These are phyloP conservation scores for Pycnonotus jocosus DNA, from an alignment of 2,113 vertebrate species.

Conservation along the genomic window DNA sequence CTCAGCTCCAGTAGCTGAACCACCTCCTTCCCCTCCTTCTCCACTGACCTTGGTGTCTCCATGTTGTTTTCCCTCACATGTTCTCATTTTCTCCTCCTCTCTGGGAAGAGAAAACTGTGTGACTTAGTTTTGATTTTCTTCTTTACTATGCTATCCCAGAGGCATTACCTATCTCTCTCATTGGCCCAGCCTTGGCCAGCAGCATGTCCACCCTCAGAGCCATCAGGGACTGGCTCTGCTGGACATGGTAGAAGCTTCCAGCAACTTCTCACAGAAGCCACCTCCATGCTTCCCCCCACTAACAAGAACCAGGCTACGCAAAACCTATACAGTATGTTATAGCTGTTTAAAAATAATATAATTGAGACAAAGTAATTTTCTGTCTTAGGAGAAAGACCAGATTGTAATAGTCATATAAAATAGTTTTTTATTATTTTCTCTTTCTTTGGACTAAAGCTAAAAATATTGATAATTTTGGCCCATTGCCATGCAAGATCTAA, in stretches of 20 bases:
- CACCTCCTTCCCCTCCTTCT: background rate
- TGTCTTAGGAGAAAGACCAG: background rate
- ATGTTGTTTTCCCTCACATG: background rate
- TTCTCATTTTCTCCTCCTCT: background rate
- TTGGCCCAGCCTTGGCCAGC: background rate
- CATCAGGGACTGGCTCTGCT: background rate
- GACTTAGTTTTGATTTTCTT: background rate
- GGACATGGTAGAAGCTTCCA: background rate
- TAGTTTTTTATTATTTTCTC: background rate
- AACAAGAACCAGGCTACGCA: background rate
- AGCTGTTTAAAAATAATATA: background rate
- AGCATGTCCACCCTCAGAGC: background rate
- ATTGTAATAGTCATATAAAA: background rate
- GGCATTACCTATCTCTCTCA: background rate
- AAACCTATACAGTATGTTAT: background rate
- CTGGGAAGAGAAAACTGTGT: background rate
- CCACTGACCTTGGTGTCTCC: background rate
- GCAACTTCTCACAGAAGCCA: background rate
- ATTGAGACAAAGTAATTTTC: background rate
- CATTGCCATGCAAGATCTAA: background rate
- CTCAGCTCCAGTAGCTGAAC: accelerated
- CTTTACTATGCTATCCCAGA: background rate
- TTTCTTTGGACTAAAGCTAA: background rate
- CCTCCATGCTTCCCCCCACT: accelerated
- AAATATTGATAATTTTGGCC: background rate